Evolutionary conservation across 2,888 invertebrate species (phyloP), one percentile per base, ranked within the genome.

Genomic region (Lycocerus yunnanus): DNA sequence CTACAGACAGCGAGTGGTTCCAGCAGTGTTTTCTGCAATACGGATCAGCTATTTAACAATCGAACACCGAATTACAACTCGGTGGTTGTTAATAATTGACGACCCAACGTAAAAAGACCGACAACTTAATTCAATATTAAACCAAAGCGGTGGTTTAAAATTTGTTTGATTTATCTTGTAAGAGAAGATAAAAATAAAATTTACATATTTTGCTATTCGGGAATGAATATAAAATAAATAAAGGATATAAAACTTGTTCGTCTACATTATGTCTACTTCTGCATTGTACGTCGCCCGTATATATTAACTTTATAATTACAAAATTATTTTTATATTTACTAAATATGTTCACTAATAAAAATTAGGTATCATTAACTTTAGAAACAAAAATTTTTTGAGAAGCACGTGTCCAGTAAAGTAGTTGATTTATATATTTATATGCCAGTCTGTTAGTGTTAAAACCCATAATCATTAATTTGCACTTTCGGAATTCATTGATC

Each of bases 401-500:
- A 71, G 16, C 58, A 63, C 63, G 24, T 71, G 16, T 58, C 66
- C 24, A 71, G 15, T 71, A 71, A 71, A 71, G 16, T 71, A 71
- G 15, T 27, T 21, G 66, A 66, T 71, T 71, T 71, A 71, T 71
- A 21, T 58, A 14, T 20, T 58, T 20, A 71, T 60, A 66, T 66
- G 71, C 65, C 59, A 71, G 71, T 58, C 58, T 58, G 21, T 65
- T 59, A 24, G 66, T 71, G 66, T 61, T 66, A 16, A 71, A 71
- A 65, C n/a, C 66, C 59, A 66, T 43, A 24, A 16, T 66, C 71
- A 59, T 71, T 71, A 71, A 66, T 71, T 58, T 58, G 66, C 71
- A 66, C 43, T 43, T 58, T 66, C 18, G 16, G 67, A 72, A 72
- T 72, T 58, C 72, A 65, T 68, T 72, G 72, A 72, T 68, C 72